Evolutionary conservation across 2,888 invertebrate species (phyloP), one percentile per base, ranked within the genome.

Genomic region (Drosophila histrio): DNA sequence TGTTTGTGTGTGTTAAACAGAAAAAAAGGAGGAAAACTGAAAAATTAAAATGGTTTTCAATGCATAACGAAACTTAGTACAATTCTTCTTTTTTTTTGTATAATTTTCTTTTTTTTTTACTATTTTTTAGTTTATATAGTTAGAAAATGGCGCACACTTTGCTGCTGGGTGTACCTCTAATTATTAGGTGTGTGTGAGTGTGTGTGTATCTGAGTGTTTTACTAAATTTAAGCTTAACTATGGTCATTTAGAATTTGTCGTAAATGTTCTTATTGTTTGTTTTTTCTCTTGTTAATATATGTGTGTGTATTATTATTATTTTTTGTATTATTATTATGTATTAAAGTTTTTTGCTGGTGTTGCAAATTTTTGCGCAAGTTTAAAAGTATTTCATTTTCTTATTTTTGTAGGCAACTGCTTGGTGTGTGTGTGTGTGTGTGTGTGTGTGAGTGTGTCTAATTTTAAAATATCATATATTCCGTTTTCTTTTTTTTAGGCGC

Each of bases 241-340:
- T 83, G 82, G 79, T 82, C 86, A 83, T 85, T 83, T 83, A 85
- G 82, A 86, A 83, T 86, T 83, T 80, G 78, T 83, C 76, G 76
- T 83, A 83, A 79, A 77, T 78, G 66, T 74, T 70, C 60, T 79
- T 73, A 62, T 79, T 77, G 30, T 54, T 77, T 22, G 41, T 41
- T 34, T 49, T 34, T 22, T 19, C 8, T 57, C 38, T 77, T 79
- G 65, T 67, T 74, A 75, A 71, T 76, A 57, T 60, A 49, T 63
- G 43, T 32, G n/a, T 36, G 36, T 36, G 13, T 26, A 26, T 38
- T 69, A 68, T 85, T 70, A 72, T 72, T 79, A 76, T 79, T 65
- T 70, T 62, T 66, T n/a, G n/a, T n/a, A n/a, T n/a, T 63, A 52
- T 59, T 74, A 74, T 80, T 69, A 73, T 76, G 68, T 68, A 71